Conservation (phyloP, 2,113 vertebrate genomes). For the Electrona antarctica region DNA sequence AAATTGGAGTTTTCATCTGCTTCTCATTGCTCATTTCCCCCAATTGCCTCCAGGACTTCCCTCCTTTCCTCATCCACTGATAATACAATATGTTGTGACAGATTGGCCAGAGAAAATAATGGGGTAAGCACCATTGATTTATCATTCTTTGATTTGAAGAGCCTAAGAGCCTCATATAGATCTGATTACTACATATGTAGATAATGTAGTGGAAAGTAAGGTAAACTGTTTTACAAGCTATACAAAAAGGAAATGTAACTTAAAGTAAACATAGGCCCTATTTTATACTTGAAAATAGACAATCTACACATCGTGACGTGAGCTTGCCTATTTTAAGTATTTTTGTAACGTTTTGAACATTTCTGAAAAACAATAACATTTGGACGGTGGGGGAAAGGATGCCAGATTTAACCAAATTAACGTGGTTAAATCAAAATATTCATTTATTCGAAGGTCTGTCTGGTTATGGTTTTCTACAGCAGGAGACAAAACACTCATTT, state of each 20-base stretch:
- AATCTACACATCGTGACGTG: too few relatives aligned
- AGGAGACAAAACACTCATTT: neutral
- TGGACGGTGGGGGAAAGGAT: too few relatives aligned
- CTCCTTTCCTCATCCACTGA: too few relatives aligned
- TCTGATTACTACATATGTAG: neutral
- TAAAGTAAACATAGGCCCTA: neutral
- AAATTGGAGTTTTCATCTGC: neutral
- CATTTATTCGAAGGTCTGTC: neutral
- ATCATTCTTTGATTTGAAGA: constrained; percentile 18
- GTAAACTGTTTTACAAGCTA: neutral
- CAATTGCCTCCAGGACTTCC: too few relatives aligned
- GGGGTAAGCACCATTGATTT: neutral
- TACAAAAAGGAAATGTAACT: neutral
- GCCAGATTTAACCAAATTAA: too few relatives aligned
- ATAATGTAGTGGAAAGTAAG: neutral
- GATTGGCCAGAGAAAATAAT: neutral
- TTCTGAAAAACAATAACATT: too few relatives aligned
- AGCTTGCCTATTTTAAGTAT: too few relatives aligned
- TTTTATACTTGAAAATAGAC: too few relatives aligned
- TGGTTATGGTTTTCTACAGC: neutral
- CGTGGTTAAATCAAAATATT: neutral
- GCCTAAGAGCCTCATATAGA: constrained; percentile 7
- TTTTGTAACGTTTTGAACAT: too few relatives aligned
- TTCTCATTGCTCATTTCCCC: neutral
- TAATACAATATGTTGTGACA: neutral